A percentile compares a stretch with the other conserved stretches of the same genome.
Evolutionary conservation across 2,797 vertebrate genomes (phyloP).

Genomic region (Oreonectes daqikongensis): DNA sequence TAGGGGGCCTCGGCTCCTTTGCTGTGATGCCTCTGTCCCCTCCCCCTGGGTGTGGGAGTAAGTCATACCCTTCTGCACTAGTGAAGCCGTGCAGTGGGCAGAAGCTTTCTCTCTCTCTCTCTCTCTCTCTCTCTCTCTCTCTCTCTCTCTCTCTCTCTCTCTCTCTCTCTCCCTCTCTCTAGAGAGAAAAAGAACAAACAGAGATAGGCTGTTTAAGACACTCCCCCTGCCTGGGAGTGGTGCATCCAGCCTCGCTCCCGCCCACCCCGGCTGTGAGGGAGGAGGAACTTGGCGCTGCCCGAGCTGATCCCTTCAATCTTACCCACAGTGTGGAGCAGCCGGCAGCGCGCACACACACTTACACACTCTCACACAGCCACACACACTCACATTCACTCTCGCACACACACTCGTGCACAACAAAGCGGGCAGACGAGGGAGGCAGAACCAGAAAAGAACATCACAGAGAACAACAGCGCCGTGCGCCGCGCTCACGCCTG

Average conservation of each 20-base stretch:
- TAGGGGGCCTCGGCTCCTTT: constrained; percentile 56
- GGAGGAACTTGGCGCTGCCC: constrained; percentile 86
- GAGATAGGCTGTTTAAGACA: constrained; percentile 55
- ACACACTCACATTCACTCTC: constrained; percentile 45
- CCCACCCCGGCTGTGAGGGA: constrained; percentile 64
- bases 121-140: too few relatives aligned
- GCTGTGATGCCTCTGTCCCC: constrained; percentile 25
- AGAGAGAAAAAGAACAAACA: too few relatives aligned
- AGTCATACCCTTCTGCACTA: constrained; percentile 51
- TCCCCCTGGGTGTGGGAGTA: constrained; percentile 38
- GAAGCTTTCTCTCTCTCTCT: constrained; percentile 26
- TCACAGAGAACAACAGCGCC: constrained; percentile 28
- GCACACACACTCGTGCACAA: constrained; percentile 49
- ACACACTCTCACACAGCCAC: constrained; percentile 46
- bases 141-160: too few relatives aligned
- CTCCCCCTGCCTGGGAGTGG: constrained; percentile 53
- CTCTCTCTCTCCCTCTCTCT: too few relatives aligned
- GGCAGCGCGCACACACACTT: constrained; percentile 59
- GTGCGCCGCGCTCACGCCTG: background rate
- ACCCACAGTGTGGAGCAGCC: constrained; percentile 89
- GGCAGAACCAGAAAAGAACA: constrained; percentile 36
- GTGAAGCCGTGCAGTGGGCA: constrained; percentile 43
- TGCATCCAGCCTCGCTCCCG: constrained; percentile 49
- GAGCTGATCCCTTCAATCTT: constrained; percentile 86
- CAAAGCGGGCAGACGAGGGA: constrained; percentile 32